A percentile compares a stretch with the other conserved stretches of the same genome.
Conservation (phyloP, 2,113 vertebrate species). For the Dromiciops gliroides region DNA sequence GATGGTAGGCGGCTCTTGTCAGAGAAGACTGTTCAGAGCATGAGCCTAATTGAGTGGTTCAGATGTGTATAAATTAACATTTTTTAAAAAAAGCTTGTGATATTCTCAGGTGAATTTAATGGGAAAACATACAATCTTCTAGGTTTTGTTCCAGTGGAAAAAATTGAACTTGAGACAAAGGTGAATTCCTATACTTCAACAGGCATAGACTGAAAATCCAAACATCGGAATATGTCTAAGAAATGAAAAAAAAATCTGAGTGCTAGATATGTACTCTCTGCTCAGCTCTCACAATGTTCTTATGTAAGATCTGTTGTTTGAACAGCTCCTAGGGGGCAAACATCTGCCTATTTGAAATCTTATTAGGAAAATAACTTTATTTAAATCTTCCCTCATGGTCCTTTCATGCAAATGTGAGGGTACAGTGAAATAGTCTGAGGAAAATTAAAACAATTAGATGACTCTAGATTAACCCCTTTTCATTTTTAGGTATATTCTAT, state of each 20-base stretch:
- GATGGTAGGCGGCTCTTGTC: slow-evolving; percentile 81
- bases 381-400: slow-evolving; percentile 67
- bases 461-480: slow-evolving; percentile 48
- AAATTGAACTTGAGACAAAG: slow-evolving; percentile 53
- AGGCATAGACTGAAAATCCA: slow-evolving; percentile 44
- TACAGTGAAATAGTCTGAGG: background rate
- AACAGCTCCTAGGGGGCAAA: slow-evolving; percentile 72
- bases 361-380: slow-evolving; percentile 76
- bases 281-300: slow-evolving; percentile 55
- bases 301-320: slow-evolving; percentile 66
- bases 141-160: slow-evolving; percentile 54
- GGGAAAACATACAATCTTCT: slow-evolving; percentile 54
- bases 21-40: slow-evolving; percentile 75
- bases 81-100: slow-evolving; percentile 74
- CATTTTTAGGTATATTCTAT: background rate
- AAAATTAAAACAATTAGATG: slow-evolving; percentile 21
- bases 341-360: slow-evolving; percentile 71
- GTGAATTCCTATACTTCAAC: slow-evolving; percentile 49
- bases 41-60: slow-evolving; percentile 80
- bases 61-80: slow-evolving; percentile 84
- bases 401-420: slow-evolving; percentile 46
- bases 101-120: slow-evolving; percentile 73
- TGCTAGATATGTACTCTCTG: slow-evolving; percentile 40
- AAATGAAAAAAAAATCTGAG: slow-evolving; percentile 48
- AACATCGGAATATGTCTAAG: slow-evolving; percentile 2